Evolutionary conservation across 2,888 invertebrate genomes (phyloP).

Genomic region (Nudaria mundana): DNA sequence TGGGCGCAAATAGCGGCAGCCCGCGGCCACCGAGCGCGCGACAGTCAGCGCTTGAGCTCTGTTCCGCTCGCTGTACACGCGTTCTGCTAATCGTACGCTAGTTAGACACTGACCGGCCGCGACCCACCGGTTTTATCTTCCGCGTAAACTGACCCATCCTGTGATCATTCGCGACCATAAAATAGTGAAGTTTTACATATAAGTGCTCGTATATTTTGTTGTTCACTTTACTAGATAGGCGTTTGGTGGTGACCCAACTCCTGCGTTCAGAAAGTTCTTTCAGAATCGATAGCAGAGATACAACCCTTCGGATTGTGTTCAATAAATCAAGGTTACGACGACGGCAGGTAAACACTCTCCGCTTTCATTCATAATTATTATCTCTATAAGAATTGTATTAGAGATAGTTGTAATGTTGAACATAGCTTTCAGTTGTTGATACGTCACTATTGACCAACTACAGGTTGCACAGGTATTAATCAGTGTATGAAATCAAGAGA

Average conservation of each 20-base stretch:
- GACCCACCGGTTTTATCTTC: conserved; percentile 27
- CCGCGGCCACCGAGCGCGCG: conserved; percentile 53
- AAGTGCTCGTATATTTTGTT: too few species aligned
- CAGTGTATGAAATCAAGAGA: not conserved
- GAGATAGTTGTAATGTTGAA: too few species aligned
- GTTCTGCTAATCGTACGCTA: too few species aligned
- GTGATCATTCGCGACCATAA: conserved; percentile 5
- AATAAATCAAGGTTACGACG: conserved; percentile 58
- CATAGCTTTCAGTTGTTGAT: too few species aligned
- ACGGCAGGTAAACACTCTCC: conserved; percentile 60
- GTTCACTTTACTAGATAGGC: too few species aligned
- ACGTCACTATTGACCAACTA: too few species aligned
- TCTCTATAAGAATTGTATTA: too few species aligned
- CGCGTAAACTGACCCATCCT: conserved; percentile 27
- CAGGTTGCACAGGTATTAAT: too few species aligned
- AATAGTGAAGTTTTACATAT: too few species aligned
- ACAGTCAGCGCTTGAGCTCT: conserved; percentile 55
- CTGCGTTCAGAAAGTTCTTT: conserved; percentile 40
- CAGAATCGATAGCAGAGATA: conserved; percentile 48
- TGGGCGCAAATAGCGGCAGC: conserved; percentile 74
- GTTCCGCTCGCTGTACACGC: conserved; percentile 27
- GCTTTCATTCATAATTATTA: conserved; percentile 44
- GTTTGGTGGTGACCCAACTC: conserved; percentile 38
- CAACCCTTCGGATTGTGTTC: conserved; percentile 39
- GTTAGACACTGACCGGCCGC: conserved; percentile 25